phyloP scores from a whole-genome alignment of 2,888 invertebrate genomes.

The Lacanobia oleracea region DNA sequence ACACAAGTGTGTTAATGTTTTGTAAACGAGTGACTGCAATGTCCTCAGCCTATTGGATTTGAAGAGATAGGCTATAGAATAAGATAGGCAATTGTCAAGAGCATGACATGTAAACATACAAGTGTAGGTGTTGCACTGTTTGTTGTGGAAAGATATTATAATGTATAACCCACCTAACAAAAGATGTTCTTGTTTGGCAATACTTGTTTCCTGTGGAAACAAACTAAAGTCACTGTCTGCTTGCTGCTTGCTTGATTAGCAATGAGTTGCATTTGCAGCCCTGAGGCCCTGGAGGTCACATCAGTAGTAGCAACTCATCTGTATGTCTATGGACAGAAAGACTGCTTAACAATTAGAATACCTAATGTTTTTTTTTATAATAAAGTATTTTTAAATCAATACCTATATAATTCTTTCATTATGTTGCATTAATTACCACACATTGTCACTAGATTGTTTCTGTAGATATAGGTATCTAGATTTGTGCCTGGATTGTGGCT shows the following conservation, averaged over 20 bases:
- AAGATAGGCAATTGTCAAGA: background rate
- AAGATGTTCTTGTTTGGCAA: conserved; percentile 19
- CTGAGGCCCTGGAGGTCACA: conserved; percentile 7
- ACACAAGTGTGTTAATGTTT: background rate
- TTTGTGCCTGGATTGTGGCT: background rate
- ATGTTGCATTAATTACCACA: background rate
- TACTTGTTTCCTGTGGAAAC: conserved; percentile 47
- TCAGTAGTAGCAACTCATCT: conserved; percentile 36
- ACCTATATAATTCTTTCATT: conserved; percentile 27
- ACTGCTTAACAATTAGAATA: conserved; percentile 71
- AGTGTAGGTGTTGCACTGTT: conserved; percentile 13
- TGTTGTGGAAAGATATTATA: conserved; percentile 9
- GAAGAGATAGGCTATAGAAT: conserved; percentile 12
- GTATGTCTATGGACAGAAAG: conserved; percentile 59
- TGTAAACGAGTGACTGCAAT: background rate
- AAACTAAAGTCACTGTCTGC: conserved; percentile 15
- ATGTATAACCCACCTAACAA: conserved; percentile 19
- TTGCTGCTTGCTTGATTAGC: conserved; percentile 35
- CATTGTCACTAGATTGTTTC: background rate
- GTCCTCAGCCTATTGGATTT: conserved; percentile 1
- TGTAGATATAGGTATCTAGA: background rate
- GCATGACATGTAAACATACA: background rate
- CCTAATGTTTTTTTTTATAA: conserved; percentile 47
- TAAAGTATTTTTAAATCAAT: conserved; percentile 64
- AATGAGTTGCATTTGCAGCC: conserved; percentile 8